These are phyloP conservation scores for Phyllostomus discolor DNA, from an alignment of 2,113 vertebrate genomes.

Conservation along the genomic window DNA sequence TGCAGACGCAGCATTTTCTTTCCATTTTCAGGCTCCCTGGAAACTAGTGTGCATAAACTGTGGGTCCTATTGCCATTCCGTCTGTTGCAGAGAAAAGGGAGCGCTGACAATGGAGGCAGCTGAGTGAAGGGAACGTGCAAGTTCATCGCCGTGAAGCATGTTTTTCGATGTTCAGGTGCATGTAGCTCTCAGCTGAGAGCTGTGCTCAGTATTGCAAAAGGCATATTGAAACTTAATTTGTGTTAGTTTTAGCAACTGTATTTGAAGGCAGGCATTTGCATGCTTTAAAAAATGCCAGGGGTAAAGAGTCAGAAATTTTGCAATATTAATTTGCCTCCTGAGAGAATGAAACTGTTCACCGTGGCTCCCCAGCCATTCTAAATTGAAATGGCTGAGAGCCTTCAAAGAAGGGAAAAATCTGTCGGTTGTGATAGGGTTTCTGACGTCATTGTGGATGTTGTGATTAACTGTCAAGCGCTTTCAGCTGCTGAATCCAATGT, in stretches of 20 bases:
- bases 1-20: background rate
- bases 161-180: background rate
- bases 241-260: background rate
- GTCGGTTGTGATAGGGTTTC: background rate
- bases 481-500: background rate
- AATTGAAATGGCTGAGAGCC: background rate
- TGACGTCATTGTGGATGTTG: background rate
- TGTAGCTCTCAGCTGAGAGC: background rate
- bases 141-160: background rate
- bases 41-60: background rate
- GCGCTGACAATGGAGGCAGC: background rate
- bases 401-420: background rate
- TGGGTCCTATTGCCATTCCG: background rate
- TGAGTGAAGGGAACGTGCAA: background rate
- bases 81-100: background rate
- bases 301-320: background rate
- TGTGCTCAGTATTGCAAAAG: background rate
- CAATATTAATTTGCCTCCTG: background rate
- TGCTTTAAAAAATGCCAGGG: background rate
- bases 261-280: constrained; percentile 5
- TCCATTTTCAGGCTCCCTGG: background rate
- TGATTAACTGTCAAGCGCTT: background rate
- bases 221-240: background rate
- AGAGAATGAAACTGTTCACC: background rate
- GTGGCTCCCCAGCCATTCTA: background rate